Base-by-base conservation (phyloP, 2,797 vertebrate species). In the Sebastiscus albofasciatus region DNA sequence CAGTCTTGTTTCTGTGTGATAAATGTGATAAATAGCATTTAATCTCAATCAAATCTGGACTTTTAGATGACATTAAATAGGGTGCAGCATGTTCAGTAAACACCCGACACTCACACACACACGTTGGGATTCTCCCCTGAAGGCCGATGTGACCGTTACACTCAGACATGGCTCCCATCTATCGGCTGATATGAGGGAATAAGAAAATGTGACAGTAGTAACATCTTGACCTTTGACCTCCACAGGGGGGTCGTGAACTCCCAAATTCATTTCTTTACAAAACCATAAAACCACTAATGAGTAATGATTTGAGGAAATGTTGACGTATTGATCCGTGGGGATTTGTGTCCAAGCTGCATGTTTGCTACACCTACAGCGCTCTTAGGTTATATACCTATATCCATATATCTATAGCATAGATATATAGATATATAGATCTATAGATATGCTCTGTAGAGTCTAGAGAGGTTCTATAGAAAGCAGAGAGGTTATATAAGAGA, bases 201-300 rank as follows among this genome's bases (percentile, higher is more conserved):
- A 8, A 31, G 8, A 27, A 12, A 3, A 39, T 66, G 20, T 69
- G 22, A 55, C 67, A 62, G 70, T 64, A 18, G 13, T 20, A 71
- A 67, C 46, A 16, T 62, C 16, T 52, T 22, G 72, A 80, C 36
- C 79, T 80, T 64, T 87, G 66, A 77, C 36, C 31, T 71, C 29
- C 4, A 14, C 10, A 34, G 3, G 27, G 22, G 2, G 62, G 78
- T 36, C 10, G 0, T 49, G 71, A 81, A 59, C 77, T 49, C n/a
- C 18, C 9, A 5, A 62, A 34, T 33, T 24, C 22, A 33, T 72
- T 26, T 26, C 34, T 46, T 61, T 65, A 8, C 27, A 22, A 29
- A 61, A 26, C 27, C 0, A 0, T 39, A 13, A 33, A 33, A 33
- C 31, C 31, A 22, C n/a, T 29, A 69, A 77, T 70, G 60, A 65